A percentile compares a stretch with the other conserved stretches of the same genome.
Conservation (phyloP, 2,113 vertebrate species). For the Nannospalax galili region DNA sequence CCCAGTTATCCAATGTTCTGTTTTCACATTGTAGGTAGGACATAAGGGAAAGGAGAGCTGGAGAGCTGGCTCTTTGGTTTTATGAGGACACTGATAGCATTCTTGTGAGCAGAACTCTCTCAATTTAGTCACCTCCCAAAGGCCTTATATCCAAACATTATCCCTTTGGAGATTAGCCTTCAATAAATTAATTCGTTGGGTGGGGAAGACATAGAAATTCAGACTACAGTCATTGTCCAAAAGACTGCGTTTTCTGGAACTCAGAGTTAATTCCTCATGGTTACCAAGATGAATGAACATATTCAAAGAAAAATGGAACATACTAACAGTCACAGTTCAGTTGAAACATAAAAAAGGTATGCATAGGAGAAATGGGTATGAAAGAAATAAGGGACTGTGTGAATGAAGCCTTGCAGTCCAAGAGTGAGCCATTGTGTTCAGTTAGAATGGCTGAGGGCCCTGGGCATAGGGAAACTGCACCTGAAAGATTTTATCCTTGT, state of each 20-base stretch:
- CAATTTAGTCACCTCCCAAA: not conserved
- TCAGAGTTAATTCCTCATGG: not conserved
- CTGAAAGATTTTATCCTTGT: not conserved
- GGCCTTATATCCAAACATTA: no score
- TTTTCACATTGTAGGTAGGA: not conserved
- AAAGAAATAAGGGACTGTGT: not conserved
- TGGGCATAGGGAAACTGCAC: not conserved
- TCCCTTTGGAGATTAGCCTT: not conserved
- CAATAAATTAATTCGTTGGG: not conserved
- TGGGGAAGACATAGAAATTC: not conserved
- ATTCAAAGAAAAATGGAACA: not conserved
- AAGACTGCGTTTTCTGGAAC: not conserved
- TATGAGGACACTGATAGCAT: not conserved
- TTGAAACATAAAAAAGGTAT: not conserved
- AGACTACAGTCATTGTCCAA: not conserved
- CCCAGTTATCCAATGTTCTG: not conserved
- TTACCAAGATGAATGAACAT: not conserved
- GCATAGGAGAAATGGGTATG: not conserved
- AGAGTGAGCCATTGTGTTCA: not conserved
- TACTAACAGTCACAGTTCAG: no score
- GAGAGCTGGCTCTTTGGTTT: not conserved
- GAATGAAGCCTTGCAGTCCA: not conserved
- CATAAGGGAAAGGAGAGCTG: rapidly evolving
- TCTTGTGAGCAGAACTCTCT: rapidly evolving
- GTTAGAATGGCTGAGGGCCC: not conserved